A percentile compares a stretch with the other conserved stretches of the same genome.
phyloP scores from a whole-genome alignment of 2,113 vertebrate species.

The Gorilla gorilla region DNA sequence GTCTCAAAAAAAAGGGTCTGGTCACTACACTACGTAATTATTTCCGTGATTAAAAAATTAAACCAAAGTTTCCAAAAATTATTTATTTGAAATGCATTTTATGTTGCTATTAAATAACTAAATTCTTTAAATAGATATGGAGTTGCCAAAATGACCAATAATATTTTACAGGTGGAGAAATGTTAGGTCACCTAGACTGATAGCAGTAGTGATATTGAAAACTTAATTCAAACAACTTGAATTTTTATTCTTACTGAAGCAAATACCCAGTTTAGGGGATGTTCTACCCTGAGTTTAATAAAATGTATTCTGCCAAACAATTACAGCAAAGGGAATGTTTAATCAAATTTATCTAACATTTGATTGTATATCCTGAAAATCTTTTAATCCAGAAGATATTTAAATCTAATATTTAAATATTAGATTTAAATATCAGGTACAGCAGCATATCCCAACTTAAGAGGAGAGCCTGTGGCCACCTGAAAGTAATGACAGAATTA shows the following conservation, averaged over 20 bases:
- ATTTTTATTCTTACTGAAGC: not conserved
- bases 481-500: not conserved
- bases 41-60: not conserved
- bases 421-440: not conserved
- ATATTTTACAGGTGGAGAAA: not conserved
- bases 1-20: no score
- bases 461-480: not conserved
- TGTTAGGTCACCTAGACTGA: not conserved
- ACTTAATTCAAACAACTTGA: not conserved
- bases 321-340: not conserved
- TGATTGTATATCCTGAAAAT: not conserved
- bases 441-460: not conserved
- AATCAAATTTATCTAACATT: not conserved
- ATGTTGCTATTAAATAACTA: not conserved
- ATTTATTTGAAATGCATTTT: not conserved
- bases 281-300: not conserved
- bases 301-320: not conserved
- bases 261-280: not conserved
- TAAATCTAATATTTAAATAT: no score
- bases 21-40: not conserved
- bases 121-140: not conserved
- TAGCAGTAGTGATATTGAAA: not conserved
- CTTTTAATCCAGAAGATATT: not conserved
- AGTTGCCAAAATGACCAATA: not conserved
- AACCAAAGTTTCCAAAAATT: not conserved